A percentile compares a stretch with the other conserved stretches of the same genome.
Conservation (phyloP, 2,888 invertebrate species). For the Nasonovia ribisnigri region DNA sequence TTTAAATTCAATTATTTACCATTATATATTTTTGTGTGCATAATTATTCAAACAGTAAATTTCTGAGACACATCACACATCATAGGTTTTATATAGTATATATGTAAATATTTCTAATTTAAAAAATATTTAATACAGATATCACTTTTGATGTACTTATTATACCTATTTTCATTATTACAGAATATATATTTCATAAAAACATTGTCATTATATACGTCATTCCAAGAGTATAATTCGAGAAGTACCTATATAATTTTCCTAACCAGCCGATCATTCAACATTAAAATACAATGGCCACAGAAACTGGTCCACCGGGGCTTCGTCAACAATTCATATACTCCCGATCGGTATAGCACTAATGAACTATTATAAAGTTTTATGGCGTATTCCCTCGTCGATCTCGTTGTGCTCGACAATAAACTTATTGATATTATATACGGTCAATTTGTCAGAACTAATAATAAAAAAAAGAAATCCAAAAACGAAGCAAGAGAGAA, state of each 20-base stretch:
- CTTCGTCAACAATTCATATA: background rate
- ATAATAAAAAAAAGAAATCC: background rate
- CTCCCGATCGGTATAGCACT: background rate
- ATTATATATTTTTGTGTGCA: background rate
- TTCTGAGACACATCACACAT: background rate
- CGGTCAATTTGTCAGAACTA: constrained; percentile 46
- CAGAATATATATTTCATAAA: background rate
- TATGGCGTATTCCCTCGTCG: constrained; percentile 32
- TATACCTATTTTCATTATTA: background rate
- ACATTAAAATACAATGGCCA: background rate
- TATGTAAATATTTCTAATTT: background rate
- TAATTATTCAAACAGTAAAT: background rate
- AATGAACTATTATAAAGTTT: constrained; percentile 56
- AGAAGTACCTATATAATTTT: constrained; percentile 13
- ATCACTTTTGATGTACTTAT: background rate
- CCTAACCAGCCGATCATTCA: background rate
- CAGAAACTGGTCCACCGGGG: constrained; percentile 14
- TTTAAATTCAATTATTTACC: background rate
- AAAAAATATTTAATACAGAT: background rate
- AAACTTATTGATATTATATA: constrained; percentile 53
- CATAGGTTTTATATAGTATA: background rate
- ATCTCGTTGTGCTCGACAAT: background rate
- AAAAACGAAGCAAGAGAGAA: background rate
- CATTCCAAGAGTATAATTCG: background rate
- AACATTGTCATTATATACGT: background rate